Conservation (phyloP, 2,113 vertebrate genomes). For the Monopterus albus region DNA sequence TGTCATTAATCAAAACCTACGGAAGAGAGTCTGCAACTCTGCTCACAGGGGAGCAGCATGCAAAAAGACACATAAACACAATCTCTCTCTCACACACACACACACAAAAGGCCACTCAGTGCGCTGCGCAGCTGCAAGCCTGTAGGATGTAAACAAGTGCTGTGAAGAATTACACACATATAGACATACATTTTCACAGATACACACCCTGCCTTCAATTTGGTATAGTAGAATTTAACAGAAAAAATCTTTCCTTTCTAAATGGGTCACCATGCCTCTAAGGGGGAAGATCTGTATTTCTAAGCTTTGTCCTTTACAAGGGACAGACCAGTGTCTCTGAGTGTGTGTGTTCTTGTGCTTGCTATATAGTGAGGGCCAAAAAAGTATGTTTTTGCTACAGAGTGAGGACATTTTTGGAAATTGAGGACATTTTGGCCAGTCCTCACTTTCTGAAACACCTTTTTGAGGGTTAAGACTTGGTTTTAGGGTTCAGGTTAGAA, state of each 20-base stretch:
- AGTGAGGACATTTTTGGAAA: no score
- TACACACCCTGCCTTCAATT: constrained; percentile 12
- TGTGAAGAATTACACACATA: neutral
- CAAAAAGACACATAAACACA: constrained; percentile 19
- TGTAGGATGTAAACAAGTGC: no score
- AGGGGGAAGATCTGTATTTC: constrained; percentile 24
- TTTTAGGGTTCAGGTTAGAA: no score
- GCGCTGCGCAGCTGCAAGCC: constrained; percentile 52
- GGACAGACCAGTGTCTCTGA: constrained; percentile 23
- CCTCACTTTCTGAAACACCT: no score
- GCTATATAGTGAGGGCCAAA: no score
- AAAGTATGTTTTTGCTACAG: no score
- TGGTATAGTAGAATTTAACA: constrained; percentile 16
- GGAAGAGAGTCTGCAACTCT: constrained; percentile 72
- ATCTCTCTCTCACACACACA: constrained; percentile 24
- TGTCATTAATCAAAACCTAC: constrained; percentile 76
- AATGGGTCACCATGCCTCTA: constrained; percentile 55
- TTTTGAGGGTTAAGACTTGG: no score
- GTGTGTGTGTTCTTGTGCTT: no score
- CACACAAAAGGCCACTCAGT: constrained; percentile 9
- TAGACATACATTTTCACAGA: neutral
- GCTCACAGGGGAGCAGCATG: constrained; percentile 63
- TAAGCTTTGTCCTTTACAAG: constrained; percentile 48
- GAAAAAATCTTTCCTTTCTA: neutral
- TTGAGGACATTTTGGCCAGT: no score